Evolutionary conservation across 1,140 invertebrate genomes (phyloP).

Genomic region (Planococcus citri): DNA sequence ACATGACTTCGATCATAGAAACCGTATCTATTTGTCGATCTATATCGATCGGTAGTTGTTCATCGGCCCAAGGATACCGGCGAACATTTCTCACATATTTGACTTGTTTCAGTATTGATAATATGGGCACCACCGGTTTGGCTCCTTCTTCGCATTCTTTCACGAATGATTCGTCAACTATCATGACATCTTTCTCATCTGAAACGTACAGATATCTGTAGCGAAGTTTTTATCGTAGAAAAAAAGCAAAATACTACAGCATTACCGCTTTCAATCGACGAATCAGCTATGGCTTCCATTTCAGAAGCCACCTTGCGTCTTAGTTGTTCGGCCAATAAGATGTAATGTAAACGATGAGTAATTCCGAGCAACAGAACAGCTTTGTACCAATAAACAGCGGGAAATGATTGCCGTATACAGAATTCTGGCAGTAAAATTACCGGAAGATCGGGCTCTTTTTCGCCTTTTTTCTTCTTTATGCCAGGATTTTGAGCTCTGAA

Average conservation of each 20-base stretch:
- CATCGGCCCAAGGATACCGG: slow-evolving; percentile 39
- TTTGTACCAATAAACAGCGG: slow-evolving; percentile 81
- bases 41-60: slow-evolving; percentile 51
- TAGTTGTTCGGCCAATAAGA: slow-evolving; percentile 71
- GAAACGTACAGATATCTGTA: neutral
- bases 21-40: slow-evolving; percentile 42
- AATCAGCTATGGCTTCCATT: neutral
- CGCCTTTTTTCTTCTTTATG: neutral
- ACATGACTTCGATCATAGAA: slow-evolving; percentile 51
- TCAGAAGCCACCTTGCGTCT: slow-evolving; percentile 41
- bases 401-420: slow-evolving; percentile 56
- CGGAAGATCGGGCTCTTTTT: neutral
- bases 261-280: neutral
- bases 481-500: slow-evolving; percentile 9
- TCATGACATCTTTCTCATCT: neutral
- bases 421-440: slow-evolving; percentile 71
- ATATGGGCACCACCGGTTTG: neutral
- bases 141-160: neutral
- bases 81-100: neutral
- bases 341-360: slow-evolving; percentile 58
- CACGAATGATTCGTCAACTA: neutral
- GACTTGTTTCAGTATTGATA: neutral
- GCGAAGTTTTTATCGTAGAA: neutral
- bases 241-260: too few relatives aligned
- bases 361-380: slow-evolving; percentile 76